Conservation (phyloP, 2,888 invertebrate genomes). For the Cerastis rubricosa region DNA sequence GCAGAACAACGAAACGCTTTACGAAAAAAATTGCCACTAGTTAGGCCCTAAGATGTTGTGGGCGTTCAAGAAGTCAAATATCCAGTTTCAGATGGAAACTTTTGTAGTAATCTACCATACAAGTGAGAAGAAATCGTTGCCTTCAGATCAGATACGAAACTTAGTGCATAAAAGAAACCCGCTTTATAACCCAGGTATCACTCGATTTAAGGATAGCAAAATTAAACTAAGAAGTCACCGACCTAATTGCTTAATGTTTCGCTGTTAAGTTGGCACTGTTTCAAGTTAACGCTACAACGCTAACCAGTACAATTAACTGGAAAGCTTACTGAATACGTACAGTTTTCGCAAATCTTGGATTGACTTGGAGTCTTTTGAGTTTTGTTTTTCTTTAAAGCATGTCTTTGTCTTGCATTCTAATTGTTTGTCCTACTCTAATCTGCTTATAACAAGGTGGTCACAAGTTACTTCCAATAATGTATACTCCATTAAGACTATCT, state of each 20-base stretch:
- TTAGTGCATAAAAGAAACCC: not conserved
- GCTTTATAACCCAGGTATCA: not conserved
- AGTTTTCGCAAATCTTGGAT: constrained; percentile 34
- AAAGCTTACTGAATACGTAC: constrained; percentile 40
- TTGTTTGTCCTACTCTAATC: not conserved
- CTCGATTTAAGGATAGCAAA: not conserved
- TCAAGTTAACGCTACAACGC: constrained; percentile 46
- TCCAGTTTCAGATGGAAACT: not conserved
- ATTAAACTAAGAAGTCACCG: constrained; percentile 36
- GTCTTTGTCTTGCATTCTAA: not conserved
- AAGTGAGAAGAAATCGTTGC: not conserved
- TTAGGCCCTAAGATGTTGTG: not conserved
- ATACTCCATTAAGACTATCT: too few species aligned
- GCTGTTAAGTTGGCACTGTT: constrained; percentile 55
- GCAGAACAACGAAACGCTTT: too few species aligned
- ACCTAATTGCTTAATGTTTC: constrained; percentile 56
- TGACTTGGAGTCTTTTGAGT: not conserved
- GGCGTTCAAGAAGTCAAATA: not conserved
- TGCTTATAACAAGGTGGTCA: not conserved
- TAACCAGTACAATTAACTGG: constrained; percentile 56
- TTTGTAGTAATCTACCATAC: too few species aligned
- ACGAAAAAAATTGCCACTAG: too few species aligned
- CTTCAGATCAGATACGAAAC: not conserved
- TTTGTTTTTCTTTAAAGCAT: constrained; percentile 1
- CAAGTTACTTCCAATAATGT: not conserved